A percentile compares a stretch with the other conserved stretches of the same genome.
Conservation (phyloP, 1,140 invertebrate genomes). For the Caerostris extrusa region DNA sequence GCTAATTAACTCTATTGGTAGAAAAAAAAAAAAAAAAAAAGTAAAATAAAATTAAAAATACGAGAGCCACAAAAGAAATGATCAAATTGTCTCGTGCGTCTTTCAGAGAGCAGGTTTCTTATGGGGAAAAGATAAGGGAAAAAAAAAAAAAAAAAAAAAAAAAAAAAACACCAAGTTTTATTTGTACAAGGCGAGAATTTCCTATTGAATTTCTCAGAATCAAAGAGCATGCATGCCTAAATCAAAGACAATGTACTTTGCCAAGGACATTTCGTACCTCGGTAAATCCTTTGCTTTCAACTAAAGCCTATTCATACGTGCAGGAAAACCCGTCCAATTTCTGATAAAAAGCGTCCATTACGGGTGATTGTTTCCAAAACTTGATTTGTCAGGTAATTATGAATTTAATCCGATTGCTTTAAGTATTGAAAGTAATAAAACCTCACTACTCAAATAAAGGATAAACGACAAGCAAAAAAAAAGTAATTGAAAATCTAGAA, state of each 20-base stretch:
- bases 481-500: too few relatives aligned
- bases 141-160: background rate
- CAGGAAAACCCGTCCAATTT: background rate
- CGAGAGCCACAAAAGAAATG: too few relatives aligned
- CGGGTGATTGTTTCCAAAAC: too few relatives aligned
- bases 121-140: too few relatives aligned
- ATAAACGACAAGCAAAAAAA: too few relatives aligned
- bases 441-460: too few relatives aligned
- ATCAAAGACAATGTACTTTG: constrained; percentile 9
- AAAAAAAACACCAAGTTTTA: background rate
- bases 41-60: background rate
- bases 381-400: too few relatives aligned
- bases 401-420: too few relatives aligned
- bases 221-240: background rate
- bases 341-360: too few relatives aligned
- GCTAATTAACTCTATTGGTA: background rate
- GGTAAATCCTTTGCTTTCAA: background rate
- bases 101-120: background rate
- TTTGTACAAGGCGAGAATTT: background rate
- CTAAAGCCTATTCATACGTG: background rate
- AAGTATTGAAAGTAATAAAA: too few relatives aligned
- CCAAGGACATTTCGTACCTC: background rate
- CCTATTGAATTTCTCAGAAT: background rate
- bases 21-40: background rate
- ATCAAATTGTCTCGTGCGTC: too few relatives aligned